Percentiles rank a stretch among this genome's conserved stretches.
These are phyloP conservation scores for Plotosus lineatus DNA, from an alignment of 2,113 vertebrate genomes.

Conservation along the genomic window DNA sequence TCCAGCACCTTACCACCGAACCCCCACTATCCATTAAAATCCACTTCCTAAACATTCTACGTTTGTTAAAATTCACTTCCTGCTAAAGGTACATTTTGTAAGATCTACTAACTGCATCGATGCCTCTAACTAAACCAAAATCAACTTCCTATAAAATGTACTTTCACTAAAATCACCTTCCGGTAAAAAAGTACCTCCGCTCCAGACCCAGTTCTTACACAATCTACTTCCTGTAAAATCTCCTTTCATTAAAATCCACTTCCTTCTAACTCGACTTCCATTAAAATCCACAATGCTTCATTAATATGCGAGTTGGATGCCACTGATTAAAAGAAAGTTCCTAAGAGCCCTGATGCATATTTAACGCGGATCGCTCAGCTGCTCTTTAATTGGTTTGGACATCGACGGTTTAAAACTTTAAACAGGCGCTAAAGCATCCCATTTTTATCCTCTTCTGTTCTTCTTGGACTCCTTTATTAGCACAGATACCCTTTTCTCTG, in stretches of 20 bases:
- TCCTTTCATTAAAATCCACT: not conserved
- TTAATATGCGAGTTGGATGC: constrained; percentile 58
- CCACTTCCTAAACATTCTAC: not conserved
- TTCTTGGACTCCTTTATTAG: constrained; percentile 66
- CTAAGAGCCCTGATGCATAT: constrained; percentile 65
- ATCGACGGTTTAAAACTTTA: constrained; percentile 71
- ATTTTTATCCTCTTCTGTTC: not conserved
- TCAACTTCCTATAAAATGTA: not conserved
- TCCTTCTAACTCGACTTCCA: not conserved
- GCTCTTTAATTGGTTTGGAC: constrained; percentile 75
- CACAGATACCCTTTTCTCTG: constrained; percentile 66
- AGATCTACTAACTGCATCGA: too few relatives aligned
- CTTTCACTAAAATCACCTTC: not conserved
- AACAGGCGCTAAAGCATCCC: constrained; percentile 64
- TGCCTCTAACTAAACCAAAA: too few relatives aligned
- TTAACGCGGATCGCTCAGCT: constrained; percentile 72
- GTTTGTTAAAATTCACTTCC: not conserved
- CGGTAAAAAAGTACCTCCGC: too few relatives aligned
- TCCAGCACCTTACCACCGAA: too few relatives aligned
- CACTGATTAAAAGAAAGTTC: constrained; percentile 56
- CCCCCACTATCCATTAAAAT: not conserved
- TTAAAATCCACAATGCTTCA: constrained; percentile 46
- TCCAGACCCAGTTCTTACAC: too few relatives aligned
- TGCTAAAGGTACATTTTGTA: not conserved
- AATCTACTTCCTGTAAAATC: not conserved